These are phyloP conservation scores for Leptobrachium leishanense DNA, from an alignment of 2,113 vertebrate genomes.

Conservation along the genomic window DNA sequence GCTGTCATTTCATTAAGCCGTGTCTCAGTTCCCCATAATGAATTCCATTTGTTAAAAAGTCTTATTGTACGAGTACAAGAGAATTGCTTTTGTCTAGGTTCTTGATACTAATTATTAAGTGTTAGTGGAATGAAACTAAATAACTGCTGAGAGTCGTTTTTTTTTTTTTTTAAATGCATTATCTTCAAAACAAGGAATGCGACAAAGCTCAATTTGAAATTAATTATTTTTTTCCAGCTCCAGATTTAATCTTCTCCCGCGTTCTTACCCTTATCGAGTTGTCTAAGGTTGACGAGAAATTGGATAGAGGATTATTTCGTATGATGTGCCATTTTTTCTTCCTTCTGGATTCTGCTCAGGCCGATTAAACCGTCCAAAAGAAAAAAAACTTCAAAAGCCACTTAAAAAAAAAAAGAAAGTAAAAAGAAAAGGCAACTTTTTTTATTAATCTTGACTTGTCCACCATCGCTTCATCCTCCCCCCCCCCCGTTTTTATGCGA, in stretches of 20 bases:
- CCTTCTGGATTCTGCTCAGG: constrained; percentile 1
- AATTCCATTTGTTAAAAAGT: neutral
- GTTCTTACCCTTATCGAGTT: constrained; percentile 12
- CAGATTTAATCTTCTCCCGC: neutral
- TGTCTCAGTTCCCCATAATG: neutral
- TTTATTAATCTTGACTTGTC: too few relatives aligned
- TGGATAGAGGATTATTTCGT: constrained; percentile 10
- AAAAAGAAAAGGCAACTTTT: too few relatives aligned
- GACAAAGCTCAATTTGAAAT: constrained; percentile 11
- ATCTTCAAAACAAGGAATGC: constrained; percentile 2
- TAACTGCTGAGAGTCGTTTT: neutral
- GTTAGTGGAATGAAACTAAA: neutral
- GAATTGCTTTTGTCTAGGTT: neutral
- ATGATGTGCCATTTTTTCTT: constrained; percentile 1
- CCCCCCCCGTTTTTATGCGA: too few relatives aligned
- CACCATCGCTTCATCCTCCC: too few relatives aligned
- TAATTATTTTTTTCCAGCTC: constrained; percentile 19
- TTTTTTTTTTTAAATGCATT: neutral
- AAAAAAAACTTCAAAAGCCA: constrained; percentile 34
- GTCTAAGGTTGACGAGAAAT: constrained; percentile 10
- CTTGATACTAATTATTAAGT: neutral
- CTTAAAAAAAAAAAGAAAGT: neutral
- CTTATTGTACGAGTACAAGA: neutral
- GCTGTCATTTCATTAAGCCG: too few relatives aligned
- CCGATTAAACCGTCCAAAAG: constrained; percentile 3